These are phyloP conservation scores for Drosophila picticornis DNA, from an alignment of 2,888 invertebrate genomes.

Conservation along the genomic window DNA sequence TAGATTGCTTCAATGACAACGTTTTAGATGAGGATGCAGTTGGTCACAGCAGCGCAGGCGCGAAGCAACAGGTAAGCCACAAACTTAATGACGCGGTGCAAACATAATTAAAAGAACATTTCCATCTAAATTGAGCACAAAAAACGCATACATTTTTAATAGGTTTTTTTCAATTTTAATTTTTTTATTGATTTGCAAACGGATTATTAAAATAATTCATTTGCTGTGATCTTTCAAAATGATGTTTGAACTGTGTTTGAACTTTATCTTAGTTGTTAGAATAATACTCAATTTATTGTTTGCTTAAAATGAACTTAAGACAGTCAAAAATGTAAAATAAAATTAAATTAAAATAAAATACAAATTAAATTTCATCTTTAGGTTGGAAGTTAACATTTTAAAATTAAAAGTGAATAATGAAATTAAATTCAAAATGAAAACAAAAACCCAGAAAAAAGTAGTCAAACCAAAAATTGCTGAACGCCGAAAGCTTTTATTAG, in stretches of 20 bases:
- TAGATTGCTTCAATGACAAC: slow-evolving; percentile 46
- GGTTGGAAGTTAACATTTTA: background rate
- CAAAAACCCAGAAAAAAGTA: background rate
- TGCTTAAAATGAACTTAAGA: background rate
- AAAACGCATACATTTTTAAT: background rate
- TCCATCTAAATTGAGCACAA: background rate
- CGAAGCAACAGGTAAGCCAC: slow-evolving; percentile 53
- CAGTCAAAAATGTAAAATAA: background rate
- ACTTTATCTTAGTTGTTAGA: background rate
- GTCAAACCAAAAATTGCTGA: background rate
- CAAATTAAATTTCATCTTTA: background rate
- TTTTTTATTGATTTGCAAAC: background rate
- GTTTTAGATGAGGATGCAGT: slow-evolving; percentile 33
- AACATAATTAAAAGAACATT: background rate
- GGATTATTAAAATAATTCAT: background rate
- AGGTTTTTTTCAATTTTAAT: background rate
- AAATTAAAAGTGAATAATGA: background rate
- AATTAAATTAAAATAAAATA: background rate
- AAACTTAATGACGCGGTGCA: background rate
- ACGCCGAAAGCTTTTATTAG: background rate
- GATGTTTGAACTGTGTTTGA: too few relatives aligned
- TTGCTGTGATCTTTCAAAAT: background rate
- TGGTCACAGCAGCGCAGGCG: slow-evolving; percentile 11
- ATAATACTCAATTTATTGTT: too few relatives aligned
- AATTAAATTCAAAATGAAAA: background rate